A percentile compares a stretch with the other conserved stretches of the same genome.
phyloP scores from a whole-genome alignment of 2,797 vertebrate genomes.

The Coilia nasus region DNA sequence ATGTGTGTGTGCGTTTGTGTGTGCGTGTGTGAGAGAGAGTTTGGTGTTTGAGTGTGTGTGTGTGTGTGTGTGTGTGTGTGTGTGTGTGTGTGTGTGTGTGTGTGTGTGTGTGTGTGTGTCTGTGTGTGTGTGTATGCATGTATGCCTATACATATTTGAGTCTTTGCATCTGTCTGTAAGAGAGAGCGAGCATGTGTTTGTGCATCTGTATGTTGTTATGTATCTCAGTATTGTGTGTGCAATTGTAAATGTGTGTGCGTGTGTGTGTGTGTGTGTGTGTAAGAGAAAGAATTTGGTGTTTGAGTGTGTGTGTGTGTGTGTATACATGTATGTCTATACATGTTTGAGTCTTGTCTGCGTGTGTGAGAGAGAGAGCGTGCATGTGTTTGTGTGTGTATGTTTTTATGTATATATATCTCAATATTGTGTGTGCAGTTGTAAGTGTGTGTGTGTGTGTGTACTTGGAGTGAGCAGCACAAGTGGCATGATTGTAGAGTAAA shows the following conservation, averaged over 20 bases:
- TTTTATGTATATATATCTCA: background rate
- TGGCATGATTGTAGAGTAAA: constrained; percentile 37
- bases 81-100: background rate
- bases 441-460: constrained; percentile 13
- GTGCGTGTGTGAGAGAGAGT: no score
- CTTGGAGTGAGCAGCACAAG: constrained; percentile 35
- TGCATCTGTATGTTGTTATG: no score
- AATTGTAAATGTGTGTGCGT: background rate
- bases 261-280: background rate
- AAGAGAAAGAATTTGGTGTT: no score
- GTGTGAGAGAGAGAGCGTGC: background rate
- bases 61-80: no score
- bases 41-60: no score
- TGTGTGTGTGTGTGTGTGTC: background rate
- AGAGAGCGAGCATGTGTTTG: no score
- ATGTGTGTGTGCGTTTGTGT: no score
- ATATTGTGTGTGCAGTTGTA: background rate
- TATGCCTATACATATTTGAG: background rate
- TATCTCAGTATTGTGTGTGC: no score
- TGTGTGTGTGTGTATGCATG: background rate
- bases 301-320: no score
- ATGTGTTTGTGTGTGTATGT: background rate
- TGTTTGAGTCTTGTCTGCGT: background rate
- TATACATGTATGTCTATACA: no score
- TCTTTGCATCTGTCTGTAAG: no score